A percentile compares a stretch with the other conserved stretches of the same genome.
Evolutionary conservation across 2,113 vertebrate genomes (phyloP).

Genomic region (Psilopsiagon aurifrons): DNA sequence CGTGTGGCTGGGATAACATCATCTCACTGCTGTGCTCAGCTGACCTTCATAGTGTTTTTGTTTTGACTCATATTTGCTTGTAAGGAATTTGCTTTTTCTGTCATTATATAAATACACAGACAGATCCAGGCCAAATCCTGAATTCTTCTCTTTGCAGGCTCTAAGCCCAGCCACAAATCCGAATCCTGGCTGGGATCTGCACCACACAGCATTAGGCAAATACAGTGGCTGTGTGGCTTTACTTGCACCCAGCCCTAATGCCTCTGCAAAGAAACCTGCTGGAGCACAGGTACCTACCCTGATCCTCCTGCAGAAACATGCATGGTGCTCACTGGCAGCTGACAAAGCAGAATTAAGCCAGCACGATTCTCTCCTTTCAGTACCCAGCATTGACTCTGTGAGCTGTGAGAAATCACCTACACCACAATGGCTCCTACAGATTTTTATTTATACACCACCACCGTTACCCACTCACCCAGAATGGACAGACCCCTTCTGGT

Average conservation of each 20-base stretch:
- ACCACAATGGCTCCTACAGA: neutral
- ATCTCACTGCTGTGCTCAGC: slow-evolving; percentile 29
- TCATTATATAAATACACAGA: slow-evolving; percentile 30
- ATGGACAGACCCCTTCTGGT: neutral
- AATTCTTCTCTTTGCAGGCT: neutral
- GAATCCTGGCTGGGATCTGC: neutral
- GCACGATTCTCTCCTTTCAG: neutral
- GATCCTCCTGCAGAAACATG: neutral
- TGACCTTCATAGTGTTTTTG: slow-evolving; percentile 53
- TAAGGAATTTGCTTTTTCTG: slow-evolving; percentile 52
- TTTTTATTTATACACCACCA: neutral
- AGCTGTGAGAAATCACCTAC: neutral
- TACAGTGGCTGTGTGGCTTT: neutral
- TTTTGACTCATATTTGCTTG: slow-evolving; percentile 65
- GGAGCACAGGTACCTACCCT: neutral
- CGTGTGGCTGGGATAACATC: slow-evolving; percentile 6
- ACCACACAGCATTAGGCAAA: neutral
- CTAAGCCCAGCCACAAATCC: neutral
- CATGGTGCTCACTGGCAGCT: neutral
- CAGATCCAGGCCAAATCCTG: neutral
- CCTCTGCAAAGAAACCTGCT: neutral
- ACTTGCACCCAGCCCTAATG: fast-evolving
- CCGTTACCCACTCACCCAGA: neutral
- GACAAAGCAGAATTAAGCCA: neutral
- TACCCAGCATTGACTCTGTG: fast-evolving